These are phyloP conservation scores for Macroglossus sobrinus DNA, from an alignment of 2,113 vertebrate species.

Conservation along the genomic window DNA sequence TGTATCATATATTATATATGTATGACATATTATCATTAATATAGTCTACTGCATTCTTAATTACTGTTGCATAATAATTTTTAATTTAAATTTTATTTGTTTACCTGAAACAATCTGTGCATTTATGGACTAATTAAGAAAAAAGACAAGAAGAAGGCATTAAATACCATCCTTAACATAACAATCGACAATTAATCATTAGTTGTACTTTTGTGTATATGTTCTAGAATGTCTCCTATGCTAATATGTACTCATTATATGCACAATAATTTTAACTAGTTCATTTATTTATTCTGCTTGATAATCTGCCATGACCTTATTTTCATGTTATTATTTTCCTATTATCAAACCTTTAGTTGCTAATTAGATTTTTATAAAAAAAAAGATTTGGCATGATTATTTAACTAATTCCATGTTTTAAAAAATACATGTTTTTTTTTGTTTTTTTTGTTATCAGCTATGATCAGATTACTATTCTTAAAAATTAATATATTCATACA, in stretches of 20 bases:
- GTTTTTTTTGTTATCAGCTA: background rate
- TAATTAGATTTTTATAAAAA: background rate
- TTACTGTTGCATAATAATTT: background rate
- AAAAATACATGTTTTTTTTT: background rate
- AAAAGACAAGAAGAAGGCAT: background rate
- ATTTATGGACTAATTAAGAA: background rate
- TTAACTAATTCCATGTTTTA: background rate
- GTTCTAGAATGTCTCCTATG: background rate
- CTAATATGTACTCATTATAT: background rate
- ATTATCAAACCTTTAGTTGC: background rate
- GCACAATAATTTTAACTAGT: background rate
- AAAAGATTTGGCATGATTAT: background rate
- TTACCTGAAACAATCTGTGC: background rate
- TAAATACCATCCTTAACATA: background rate
- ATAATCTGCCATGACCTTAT: constrained; percentile 15
- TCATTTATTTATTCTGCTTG: background rate
- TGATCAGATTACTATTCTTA: background rate
- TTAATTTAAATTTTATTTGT: background rate
- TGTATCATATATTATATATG: background rate
- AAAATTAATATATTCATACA: constrained; percentile 3
- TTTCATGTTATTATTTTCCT: constrained; percentile 4
- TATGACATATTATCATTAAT: no score
- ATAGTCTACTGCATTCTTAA: background rate
- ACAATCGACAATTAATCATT: background rate
- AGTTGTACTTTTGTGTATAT: background rate